Base-by-base conservation (phyloP, 2,113 vertebrate genomes). In the Gallinago media region DNA sequence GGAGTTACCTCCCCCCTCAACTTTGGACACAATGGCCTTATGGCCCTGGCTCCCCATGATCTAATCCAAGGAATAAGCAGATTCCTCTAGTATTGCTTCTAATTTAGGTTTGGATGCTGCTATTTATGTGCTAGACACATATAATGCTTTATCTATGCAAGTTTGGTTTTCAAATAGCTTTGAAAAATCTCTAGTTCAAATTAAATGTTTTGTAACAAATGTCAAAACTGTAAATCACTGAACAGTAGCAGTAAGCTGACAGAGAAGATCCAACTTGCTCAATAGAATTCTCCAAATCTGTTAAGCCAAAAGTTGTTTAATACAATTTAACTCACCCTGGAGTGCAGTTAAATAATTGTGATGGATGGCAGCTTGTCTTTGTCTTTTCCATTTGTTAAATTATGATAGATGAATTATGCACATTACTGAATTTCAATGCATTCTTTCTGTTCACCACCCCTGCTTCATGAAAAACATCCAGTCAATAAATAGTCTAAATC, bases 351-450 rank as follows among this genome's bases (percentile, higher is more conserved):
- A 98, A 98, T 88, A 97, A 98, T 97, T 96, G 96, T 97, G 94
- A 98, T 97, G 97, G 97, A 99, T 98, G 98, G 98, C 97, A 98
- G 97, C 93, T 94, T 98, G 96, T 97, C 98, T 98, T 97, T 95
- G 96, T 98, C 92, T 92, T 97, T 97, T 97, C 97, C 95, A 98
- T 98, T 98, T 98, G 97, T 97, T 98, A 98, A 98, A 98, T 98
- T 97, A 98, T 99, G 98, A 99, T 98, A 97, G 98, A 99, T 98
- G 98, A 98, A 97, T 98, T 97, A 97, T 91, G 92, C 97, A 98
- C 90, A 89, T 94, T 96, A 96, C 78, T 88, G 88, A 97, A 98
- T 98, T 97, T 96, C 95, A 96, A 97, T 95, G 83, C 94, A 94
- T 79, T 89, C 89, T 96, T 95, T 92, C 95, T 96, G 90, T 97